These are phyloP conservation scores for Bimastos eiseni DNA, from an alignment of 2,888 invertebrate genomes.

Conservation along the genomic window DNA sequence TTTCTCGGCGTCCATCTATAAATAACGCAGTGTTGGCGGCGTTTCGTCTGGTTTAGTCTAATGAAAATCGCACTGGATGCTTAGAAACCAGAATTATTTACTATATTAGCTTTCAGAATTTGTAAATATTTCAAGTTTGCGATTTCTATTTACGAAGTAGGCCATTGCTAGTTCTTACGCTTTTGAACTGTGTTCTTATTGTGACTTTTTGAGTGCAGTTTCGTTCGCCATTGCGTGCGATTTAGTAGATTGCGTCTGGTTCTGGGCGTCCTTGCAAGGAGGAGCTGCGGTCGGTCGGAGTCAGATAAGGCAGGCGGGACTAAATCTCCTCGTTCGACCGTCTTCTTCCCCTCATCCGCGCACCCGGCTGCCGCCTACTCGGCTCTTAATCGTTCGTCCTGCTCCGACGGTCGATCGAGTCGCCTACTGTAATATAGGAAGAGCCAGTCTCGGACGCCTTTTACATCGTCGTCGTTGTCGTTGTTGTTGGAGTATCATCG, in stretches of 20 bases:
- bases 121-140: neutral
- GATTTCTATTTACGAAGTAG: neutral
- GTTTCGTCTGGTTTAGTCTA: neutral
- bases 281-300: constrained; percentile 13
- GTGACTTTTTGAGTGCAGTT: neutral
- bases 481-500: neutral
- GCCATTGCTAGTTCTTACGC: neutral
- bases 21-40: neutral
- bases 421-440: constrained; percentile 1
- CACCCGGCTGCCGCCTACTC: neutral
- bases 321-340: neutral
- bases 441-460: constrained; percentile 5
- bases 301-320: neutral
- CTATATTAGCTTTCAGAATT: neutral
- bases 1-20: neutral
- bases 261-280: neutral
- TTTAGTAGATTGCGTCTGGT: neutral
- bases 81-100: neutral
- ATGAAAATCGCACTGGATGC: neutral
- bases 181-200: neutral
- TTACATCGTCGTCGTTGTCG: neutral
- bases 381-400: neutral
- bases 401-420: constrained; percentile 20
- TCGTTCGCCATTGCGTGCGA: neutral
- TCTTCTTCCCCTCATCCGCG: neutral